Base-by-base conservation (phyloP, 2,113 vertebrate genomes). In the Chamaea fasciata region DNA sequence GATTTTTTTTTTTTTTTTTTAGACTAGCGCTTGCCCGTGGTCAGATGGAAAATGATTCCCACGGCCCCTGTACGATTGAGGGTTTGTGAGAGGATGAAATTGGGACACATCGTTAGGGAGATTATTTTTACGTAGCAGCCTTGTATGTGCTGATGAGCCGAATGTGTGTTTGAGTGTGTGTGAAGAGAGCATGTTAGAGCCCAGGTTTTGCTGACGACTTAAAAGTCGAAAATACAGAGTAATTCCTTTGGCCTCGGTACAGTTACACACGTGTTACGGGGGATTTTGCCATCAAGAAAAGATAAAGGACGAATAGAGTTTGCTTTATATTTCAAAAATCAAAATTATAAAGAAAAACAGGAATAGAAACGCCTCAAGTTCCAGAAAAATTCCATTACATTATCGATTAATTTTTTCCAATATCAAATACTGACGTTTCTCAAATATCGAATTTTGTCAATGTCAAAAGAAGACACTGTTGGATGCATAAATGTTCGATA, bases 221-320 rank as follows among this genome's bases (percentile, higher is more conserved):
- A 15, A 60, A n/a, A 2, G 20, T 27, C 5, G 9, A 83, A 86
- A 93, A 92, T 49, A 47, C 68, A 10, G 17, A 26, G 7, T n/a
- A 26, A 75, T 52, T 70, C 28, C 20, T 65, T 81, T 47, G 39
- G 39, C 42, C 22, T 75, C 19, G 26, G 27, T 33, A 46, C 9
- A 50, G 18, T 53, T 62, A 55, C 1, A 0, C 0, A 3, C 1
- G 1, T 10, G 9, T 69, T 74, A 55, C 13, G 8, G 13, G 26
- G 28, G 33, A 28, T 35, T 77, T 76, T 50, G 23, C n/a, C 42
- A 33, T 14, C 37, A 47, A 47, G 33, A 62, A 73, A 83, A 68
- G 8, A 77, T 23, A 47, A 80, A 83, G 33, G 20, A 37, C 0
- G 1, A 37, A 21, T 7, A 56, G 20, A 15, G 1, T 62, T 90